A percentile compares a stretch with the other conserved stretches of the same genome.
phyloP scores from a whole-genome alignment of 2,113 vertebrate species.

The Oreochromis aureus region DNA sequence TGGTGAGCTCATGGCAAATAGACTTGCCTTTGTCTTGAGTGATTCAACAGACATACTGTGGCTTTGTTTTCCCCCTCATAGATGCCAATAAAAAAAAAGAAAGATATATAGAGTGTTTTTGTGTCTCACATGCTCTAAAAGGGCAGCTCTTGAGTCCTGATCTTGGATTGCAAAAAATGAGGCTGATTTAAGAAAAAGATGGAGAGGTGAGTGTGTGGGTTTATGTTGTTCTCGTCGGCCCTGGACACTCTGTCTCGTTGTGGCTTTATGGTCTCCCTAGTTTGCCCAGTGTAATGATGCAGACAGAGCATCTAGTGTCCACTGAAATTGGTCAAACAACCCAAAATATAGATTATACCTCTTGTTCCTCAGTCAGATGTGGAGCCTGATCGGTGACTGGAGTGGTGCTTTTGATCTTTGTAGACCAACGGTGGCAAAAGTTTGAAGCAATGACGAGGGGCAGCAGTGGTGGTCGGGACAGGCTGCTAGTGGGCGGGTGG shows the following conservation, averaged over 20 bases:
- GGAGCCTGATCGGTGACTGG: conserved; percentile 28
- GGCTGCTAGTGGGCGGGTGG: conserved; percentile 10
- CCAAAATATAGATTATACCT: conserved; percentile 1
- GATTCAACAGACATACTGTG: neutral
- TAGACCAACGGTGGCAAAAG: conserved; percentile 25
- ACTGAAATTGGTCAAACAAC: conserved; percentile 35
- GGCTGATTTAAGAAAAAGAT: neutral
- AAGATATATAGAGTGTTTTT: neutral
- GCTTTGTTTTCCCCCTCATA: conserved; percentile 1
- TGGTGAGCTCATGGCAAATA: conserved; percentile 25
- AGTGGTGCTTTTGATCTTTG: conserved; percentile 46
- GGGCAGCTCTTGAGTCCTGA: neutral
- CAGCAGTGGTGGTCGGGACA: conserved; percentile 12
- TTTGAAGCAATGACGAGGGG: neutral
- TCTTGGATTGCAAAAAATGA: conserved; percentile 24
- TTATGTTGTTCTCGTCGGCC: conserved; percentile 18
- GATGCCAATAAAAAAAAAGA: neutral
- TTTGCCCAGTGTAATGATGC: conserved; percentile 58
- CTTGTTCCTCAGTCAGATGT: neutral
- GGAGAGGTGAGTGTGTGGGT: neutral
- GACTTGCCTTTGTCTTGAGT: conserved; percentile 21
- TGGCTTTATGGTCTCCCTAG: conserved; percentile 30
- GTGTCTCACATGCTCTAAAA: neutral
- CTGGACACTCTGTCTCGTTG: conserved; percentile 11
- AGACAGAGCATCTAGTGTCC: conserved; percentile 71